Percentiles rank a stretch among this genome's conserved stretches.
These are phyloP conservation scores for Pseudopleuronectes americanus DNA, from an alignment of 2,797 vertebrate genomes.

Conservation along the genomic window DNA sequence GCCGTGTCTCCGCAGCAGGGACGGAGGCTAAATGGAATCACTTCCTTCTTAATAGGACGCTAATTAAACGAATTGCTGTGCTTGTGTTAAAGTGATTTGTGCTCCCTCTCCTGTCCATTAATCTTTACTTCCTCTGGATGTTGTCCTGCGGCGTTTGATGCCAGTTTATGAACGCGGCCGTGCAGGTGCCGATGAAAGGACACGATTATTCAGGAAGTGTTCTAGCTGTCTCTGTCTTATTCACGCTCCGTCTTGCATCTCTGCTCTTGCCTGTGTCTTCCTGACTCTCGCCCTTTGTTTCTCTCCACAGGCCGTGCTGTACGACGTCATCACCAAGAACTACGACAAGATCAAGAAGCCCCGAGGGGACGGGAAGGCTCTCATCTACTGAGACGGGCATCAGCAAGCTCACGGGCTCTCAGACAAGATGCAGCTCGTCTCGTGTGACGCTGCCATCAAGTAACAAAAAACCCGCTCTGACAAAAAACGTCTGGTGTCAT, in stretches of 20 bases:
- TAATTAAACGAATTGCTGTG: conserved; percentile 66
- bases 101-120: conserved; percentile 46
- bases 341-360: conserved; percentile 94
- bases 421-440: conserved; percentile 52
- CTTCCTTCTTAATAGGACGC: conserved; percentile 48
- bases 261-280: neutral
- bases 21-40: conserved; percentile 35
- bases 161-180: conserved; percentile 42
- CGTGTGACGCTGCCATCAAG: conserved; percentile 47
- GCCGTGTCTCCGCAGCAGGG: conserved; percentile 33
- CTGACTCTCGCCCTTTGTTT: neutral
- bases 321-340: conserved; percentile 92
- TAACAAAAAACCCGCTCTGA: conserved; percentile 43
- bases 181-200: conserved; percentile 64
- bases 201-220: conserved; percentile 9
- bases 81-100: conserved; percentile 62
- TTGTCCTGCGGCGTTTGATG: conserved; percentile 62
- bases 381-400: conserved; percentile 88
- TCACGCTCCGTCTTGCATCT: neutral
- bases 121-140: conserved; percentile 39
- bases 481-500: conserved; percentile 9
- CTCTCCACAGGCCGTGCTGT: conserved; percentile 86
- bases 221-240: conserved; percentile 20
- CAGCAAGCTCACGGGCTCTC: conserved; percentile 11
- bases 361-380: conserved; percentile 90